Base-by-base conservation (phyloP, 92 coral and sea anemone genomes). In the Diadumene lineata region DNA sequence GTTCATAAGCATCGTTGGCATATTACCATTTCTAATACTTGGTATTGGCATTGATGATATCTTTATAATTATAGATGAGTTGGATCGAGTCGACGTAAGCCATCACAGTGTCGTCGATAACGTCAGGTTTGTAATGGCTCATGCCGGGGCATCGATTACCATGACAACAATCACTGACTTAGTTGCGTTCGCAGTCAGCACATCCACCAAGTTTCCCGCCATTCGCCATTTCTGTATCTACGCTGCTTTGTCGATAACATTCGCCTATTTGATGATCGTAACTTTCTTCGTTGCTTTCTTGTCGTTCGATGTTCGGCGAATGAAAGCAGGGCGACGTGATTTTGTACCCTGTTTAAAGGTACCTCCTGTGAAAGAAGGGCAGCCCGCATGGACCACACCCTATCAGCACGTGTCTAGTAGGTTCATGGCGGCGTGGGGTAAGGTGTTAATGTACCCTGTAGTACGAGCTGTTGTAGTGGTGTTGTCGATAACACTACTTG, bases 141-240 rank as follows among this genome's bases (percentile, higher is more conserved):
- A 81, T 56, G 62, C 94, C 34, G 98, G 98, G n/a, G 88, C 94
- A 48, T 83, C 92, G 30, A 76, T 92, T 43, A 92, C 98, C 82
- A 92, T 92, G 98, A 92, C 98, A 65, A 92, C 94, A 24, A 23
- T 81, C 4, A 92, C 98, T 1, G 92, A 92, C 61, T 86, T 92
- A 50, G 94, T 92, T 0, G 92, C 98, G 25, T 92, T 92, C 34
- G 94, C 86, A 9, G 94, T 92, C 22, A 89, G 98, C 44, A 89
- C 92, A 11, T 90, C 90, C 34, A 86, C 98, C 1, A 48, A 79
- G 16, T 87, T 92, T 67, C 92, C 92, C 1, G 85, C 94, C 2
- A 82, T 89, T 34, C 86, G 83, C 43, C 81, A 74, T 31, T 89
- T 89, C 55, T 89, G 94, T 48, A 67, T 73, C 43, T 85, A 86